Evolutionary conservation across 2,888 invertebrate genomes (phyloP).

Genomic region (Chloroclysta siterata): DNA sequence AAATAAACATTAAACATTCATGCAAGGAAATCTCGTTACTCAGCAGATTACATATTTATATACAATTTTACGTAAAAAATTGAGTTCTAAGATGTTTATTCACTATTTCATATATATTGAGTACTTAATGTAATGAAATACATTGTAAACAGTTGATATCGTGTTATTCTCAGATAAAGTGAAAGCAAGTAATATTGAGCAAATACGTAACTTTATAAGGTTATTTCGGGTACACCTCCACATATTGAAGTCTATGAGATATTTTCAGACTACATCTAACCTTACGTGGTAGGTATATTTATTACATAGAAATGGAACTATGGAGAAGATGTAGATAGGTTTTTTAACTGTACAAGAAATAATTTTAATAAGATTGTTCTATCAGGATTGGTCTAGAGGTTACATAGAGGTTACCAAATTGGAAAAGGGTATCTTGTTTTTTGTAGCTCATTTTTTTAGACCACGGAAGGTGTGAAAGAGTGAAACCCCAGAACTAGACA

Average conservation of each 20-base stretch:
- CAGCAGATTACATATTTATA: constrained; percentile 56
- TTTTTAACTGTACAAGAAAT: no score
- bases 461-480: not conserved
- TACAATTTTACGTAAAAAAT: constrained; percentile 41
- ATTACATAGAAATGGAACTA: no score
- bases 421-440: not conserved
- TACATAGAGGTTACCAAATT: no score
- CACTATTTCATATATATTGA: constrained; percentile 21
- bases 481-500: constrained; percentile 3
- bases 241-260: constrained; percentile 7
- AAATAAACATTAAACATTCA: constrained; percentile 65
- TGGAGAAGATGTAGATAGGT: no score
- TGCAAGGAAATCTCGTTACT: constrained; percentile 85
- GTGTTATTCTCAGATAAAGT: constrained; percentile 13
- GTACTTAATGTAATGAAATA: constrained; percentile 19
- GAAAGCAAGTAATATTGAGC: constrained; percentile 7
- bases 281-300: no score
- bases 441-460: not conserved
- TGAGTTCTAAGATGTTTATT: constrained; percentile 33
- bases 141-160: constrained; percentile 9
- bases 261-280: no score
- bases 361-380: no score
- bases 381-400: no score
- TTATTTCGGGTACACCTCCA: constrained; percentile 5
- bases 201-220: constrained; percentile 10